These are phyloP conservation scores for Spermophilus dauricus DNA, from an alignment of 2,113 vertebrate species.

Conservation along the genomic window DNA sequence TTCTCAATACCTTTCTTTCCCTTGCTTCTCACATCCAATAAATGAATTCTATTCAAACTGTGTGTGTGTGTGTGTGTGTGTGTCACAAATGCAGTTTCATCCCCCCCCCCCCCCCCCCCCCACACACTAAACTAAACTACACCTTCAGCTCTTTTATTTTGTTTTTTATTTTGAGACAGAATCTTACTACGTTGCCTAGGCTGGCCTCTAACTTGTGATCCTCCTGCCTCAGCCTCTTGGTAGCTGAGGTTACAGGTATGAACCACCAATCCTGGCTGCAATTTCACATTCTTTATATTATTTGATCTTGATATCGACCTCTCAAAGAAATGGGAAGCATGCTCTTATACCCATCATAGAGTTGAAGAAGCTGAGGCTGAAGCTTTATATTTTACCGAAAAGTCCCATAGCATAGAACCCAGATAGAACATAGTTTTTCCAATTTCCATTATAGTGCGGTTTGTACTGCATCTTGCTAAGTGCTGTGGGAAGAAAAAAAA, in stretches of 20 bases:
- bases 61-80: not conserved
- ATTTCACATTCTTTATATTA: conserved; percentile 7
- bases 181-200: too few species aligned
- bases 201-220: too few species aligned
- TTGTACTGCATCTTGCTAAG: not conserved
- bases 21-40: too few species aligned
- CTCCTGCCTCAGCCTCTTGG: too few species aligned
- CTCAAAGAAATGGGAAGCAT: not conserved
- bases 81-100: not conserved
- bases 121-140: too few species aligned
- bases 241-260: too few species aligned
- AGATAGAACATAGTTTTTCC: not conserved
- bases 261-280: not conserved
- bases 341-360: not conserved
- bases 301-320: not conserved
- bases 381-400: not conserved
- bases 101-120: too few species aligned
- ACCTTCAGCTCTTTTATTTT: too few species aligned
- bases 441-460: not conserved
- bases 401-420: not conserved
- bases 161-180: too few species aligned
- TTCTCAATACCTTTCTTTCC: too few species aligned
- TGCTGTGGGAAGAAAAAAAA: not conserved
- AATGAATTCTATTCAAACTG: not conserved
- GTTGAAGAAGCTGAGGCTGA: not conserved